Base-by-base conservation (phyloP, 2,113 vertebrate species). In the Siniperca knerii region DNA sequence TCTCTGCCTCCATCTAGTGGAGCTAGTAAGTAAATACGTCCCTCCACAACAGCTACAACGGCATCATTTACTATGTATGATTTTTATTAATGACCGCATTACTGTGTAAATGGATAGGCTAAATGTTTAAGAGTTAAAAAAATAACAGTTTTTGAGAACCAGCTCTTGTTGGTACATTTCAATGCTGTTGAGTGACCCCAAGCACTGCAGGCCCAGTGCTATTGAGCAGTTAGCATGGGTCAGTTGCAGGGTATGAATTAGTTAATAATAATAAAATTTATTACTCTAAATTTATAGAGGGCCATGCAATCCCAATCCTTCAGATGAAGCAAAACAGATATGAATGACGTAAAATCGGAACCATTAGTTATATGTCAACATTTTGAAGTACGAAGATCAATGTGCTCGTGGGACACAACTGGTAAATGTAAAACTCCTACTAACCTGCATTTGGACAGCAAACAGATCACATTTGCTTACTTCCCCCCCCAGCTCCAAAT, bases 401-500 rank as follows among this genome's bases (percentile, higher is more conserved):
- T 12, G 29, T 52, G 29, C 46, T 6, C 1, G 20, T 35, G 6
- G 20, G 23, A 12, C 40, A 4, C 42, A 76, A 21, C 58, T 52
- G 21, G 29, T 76, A n/a, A 29, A 16, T 35, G 29, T 35, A 1
- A 52, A 35, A 76, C 21, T 10, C 12, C 25, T 23, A 25, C 10
- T 33, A 15, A 80, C 33, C 8, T 25, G 46, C 13, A 54, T 52
- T 48, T 42, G 21, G 40, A 55, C 33, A 3, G 3, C 37, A 77
- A 54, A 5, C 0, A 10, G 9, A 37, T 48, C 54, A 52, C 18
- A 46, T 75, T 75, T 50, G 4, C 9, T 20, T 4, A 8, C 23
- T 65, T 54, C 4, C 1, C 37, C 11, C n/a, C n/a, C 8, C 77
- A 99, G 98, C 95, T 99, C 52, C 82, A 94, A 0, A 93, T 99